These are phyloP conservation scores for Pteria penguin DNA, from an alignment of 2,888 invertebrate genomes.

Conservation along the genomic window DNA sequence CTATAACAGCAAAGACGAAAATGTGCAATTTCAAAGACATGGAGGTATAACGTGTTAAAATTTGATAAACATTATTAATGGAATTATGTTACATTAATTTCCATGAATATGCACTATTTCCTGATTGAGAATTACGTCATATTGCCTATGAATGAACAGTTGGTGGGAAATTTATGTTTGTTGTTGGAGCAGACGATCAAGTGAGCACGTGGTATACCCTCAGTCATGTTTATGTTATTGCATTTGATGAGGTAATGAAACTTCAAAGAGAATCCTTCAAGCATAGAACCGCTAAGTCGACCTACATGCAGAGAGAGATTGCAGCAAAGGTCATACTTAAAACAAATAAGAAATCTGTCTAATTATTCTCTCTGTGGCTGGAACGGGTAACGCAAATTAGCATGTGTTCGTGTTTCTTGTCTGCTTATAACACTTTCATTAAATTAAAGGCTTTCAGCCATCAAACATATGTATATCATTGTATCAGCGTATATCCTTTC, in stretches of 20 bases:
- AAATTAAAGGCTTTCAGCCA: too few relatives aligned
- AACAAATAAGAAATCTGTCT: background rate
- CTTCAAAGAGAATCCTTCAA: background rate
- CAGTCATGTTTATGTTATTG: slow-evolving; percentile 5
- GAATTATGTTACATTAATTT: too few relatives aligned
- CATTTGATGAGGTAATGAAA: slow-evolving; percentile 8
- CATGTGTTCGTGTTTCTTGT: background rate
- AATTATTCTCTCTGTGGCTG: background rate
- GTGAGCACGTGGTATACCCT: background rate
- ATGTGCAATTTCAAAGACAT: too few relatives aligned
- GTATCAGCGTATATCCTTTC: too few relatives aligned
- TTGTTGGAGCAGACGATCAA: background rate
- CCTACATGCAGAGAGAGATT: background rate
- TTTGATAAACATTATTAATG: too few relatives aligned
- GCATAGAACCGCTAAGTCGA: slow-evolving; percentile 6
- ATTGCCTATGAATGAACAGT: slow-evolving; percentile 1
- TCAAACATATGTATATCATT: too few relatives aligned
- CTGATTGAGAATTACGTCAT: background rate
- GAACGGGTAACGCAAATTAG: background rate
- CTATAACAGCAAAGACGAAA: too few relatives aligned
- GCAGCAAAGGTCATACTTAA: background rate
- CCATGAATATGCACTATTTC: too few relatives aligned
- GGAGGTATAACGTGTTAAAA: too few relatives aligned
- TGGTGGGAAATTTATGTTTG: slow-evolving; percentile 5
- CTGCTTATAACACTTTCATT: too few relatives aligned